Evolutionary conservation across 2,888 invertebrate species (phyloP), one percentile per base, ranked within the genome.

Genomic region (Cynaeus angustus): DNA sequence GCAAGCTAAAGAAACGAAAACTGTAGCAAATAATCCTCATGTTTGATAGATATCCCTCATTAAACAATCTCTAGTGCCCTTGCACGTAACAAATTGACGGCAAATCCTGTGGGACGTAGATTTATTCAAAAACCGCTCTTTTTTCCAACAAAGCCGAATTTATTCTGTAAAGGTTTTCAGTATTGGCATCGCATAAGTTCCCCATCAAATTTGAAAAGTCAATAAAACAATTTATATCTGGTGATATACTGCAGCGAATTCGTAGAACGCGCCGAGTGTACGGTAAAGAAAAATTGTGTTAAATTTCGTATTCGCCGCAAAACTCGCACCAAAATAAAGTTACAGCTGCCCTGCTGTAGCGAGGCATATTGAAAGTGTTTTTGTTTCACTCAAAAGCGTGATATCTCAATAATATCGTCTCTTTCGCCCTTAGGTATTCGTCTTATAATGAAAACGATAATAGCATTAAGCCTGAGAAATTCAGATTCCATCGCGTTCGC

Each of bases 181-280:
- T 46, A 61, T 61, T 61, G 61, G 46, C 33, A 46, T 30, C 61
- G 30, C 61, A 48, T 48, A 46, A 48, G 48, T 61, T 61, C 37
- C 14, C 21, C 61, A 48, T 61, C 48, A 37, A 61, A 33, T 48
- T 48, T n/a, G 37, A 28, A 66, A 21, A 48, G 56, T 55, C 56
- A 48, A 56, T 56, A 56, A 66, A 58, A 56, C 66, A 58, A 66
- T 66, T 66, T 66, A 55, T 66, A 66, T 56, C 66, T 37, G 6
- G 46, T 66, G 66, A 66, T 66, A 56, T 66, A 66, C 38, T 46
- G 58, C 52, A 21, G 26, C 13, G 52, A 52, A 62, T 50, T 62
- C 48, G 62, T 62, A n/a, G n/a, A 45, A 41, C 30, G 7, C 33
- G 13, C n/a, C n/a, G 45, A 50, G 21, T 21, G 21, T 21, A 21